Percentiles rank a stretch among this genome's conserved stretches.
Evolutionary conservation across 2,113 vertebrate genomes (phyloP).

Genomic region (Hippocampus guttulatus): DNA sequence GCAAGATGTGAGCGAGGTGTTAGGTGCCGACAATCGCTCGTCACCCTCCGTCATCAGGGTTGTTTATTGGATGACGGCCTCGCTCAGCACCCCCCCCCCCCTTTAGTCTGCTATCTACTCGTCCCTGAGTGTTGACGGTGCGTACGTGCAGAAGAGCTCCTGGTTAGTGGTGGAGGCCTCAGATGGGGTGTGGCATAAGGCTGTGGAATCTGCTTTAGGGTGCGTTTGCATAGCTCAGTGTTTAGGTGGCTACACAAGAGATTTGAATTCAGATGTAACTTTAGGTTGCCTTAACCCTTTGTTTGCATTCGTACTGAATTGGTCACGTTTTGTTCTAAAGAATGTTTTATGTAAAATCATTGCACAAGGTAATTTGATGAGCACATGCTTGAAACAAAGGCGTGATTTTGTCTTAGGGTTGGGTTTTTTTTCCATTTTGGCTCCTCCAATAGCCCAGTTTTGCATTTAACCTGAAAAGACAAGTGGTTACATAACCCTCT

Average conservation of each 20-base stretch:
- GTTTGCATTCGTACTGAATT: constrained; percentile 15
- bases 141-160: constrained; percentile 58
- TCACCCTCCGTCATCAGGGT: constrained; percentile 42
- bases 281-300: background rate
- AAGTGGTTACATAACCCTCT: constrained; percentile 64
- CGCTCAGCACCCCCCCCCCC: constrained; percentile 7
- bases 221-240: constrained; percentile 42
- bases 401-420: constrained; percentile 14
- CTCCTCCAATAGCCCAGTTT: constrained; percentile 51
- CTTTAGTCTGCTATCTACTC: constrained; percentile 19
- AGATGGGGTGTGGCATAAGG: constrained; percentile 43
- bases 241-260: constrained; percentile 12
- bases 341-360: background rate
- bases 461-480: constrained; percentile 58
- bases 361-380: background rate
- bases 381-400: constrained; percentile 2
- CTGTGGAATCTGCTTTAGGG: constrained; percentile 43
- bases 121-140: constrained; percentile 44
- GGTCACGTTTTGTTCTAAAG: background rate
- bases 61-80: constrained; percentile 54
- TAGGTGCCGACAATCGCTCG: constrained; percentile 39
- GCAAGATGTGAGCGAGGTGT: constrained; percentile 30
- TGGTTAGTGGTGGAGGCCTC: constrained; percentile 51
- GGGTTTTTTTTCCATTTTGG: constrained; percentile 5
- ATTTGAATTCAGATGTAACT: background rate